A percentile compares a stretch with the other conserved stretches of the same genome.
These are phyloP conservation scores for Petrolisthes manimaculis DNA, from an alignment of 2,888 invertebrate species.

Conservation along the genomic window DNA sequence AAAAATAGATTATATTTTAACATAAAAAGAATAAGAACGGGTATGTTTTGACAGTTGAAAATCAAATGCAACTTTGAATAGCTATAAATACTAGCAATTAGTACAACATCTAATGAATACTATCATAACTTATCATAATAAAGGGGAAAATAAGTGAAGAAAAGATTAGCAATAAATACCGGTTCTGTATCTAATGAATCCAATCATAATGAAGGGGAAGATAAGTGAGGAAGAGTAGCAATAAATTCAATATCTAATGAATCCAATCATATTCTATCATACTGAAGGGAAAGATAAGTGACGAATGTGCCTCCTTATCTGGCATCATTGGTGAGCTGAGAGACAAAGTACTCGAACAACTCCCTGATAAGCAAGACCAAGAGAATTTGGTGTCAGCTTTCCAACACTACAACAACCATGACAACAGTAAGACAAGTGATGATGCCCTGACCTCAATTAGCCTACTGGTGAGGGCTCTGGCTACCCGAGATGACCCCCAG, in stretches of 20 bases:
- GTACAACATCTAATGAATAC: too few relatives aligned
- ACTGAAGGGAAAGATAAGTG: constrained; percentile 1
- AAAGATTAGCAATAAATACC: too few relatives aligned
- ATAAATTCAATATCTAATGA: too few relatives aligned
- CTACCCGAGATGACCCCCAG: neutral
- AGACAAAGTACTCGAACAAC: constrained; percentile 15
- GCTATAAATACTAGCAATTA: too few relatives aligned
- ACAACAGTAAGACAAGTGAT: constrained; percentile 20
- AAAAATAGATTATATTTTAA: too few relatives aligned
- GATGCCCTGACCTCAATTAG: constrained; percentile 44
- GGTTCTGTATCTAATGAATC: too few relatives aligned
- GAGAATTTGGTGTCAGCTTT: constrained; percentile 33
- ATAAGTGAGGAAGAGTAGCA: neutral
- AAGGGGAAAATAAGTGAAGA: too few relatives aligned
- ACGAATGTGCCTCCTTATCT: constrained; percentile 1
- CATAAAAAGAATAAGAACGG: too few relatives aligned
- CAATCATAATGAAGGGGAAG: neutral
- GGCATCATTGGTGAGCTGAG: constrained; percentile 20
- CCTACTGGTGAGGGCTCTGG: constrained; percentile 20
- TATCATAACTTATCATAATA: too few relatives aligned
- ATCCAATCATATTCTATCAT: neutral
- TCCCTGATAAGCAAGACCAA: constrained; percentile 22
- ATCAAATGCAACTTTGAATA: too few relatives aligned
- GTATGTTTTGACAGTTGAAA: too few relatives aligned
- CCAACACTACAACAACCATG: neutral